phyloP scores from a whole-genome alignment of 2,797 vertebrate species.

The Uromys caudimaculatus region DNA sequence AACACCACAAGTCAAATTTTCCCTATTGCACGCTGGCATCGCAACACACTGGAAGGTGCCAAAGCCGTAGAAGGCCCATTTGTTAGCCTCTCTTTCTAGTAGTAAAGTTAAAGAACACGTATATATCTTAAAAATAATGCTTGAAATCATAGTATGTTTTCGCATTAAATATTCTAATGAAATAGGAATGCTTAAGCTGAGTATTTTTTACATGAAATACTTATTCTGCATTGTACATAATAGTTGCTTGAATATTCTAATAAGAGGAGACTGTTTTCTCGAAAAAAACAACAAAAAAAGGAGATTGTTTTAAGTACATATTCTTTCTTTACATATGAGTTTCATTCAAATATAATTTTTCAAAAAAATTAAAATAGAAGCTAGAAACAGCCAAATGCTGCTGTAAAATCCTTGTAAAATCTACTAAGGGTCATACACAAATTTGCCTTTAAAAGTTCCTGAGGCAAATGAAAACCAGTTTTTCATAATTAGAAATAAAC shows the following conservation, averaged over 20 bases:
- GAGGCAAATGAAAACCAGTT: conserved; percentile 51
- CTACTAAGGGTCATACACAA: background rate
- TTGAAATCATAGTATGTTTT: conserved; percentile 16
- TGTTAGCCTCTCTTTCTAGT: conserved; percentile 71
- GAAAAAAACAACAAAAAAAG: no score
- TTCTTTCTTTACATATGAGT: background rate
- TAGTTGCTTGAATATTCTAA: background rate
- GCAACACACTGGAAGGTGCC: background rate
- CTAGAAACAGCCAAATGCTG: conserved; percentile 30
- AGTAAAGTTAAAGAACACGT: conserved; percentile 66
- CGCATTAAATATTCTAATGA: conserved; percentile 76
- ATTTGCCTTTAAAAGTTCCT: background rate
- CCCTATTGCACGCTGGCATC: conserved; percentile 1
- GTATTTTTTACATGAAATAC: background rate
- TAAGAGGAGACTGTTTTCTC: conserved; percentile 28
- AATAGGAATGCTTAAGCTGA: conserved; percentile 17
- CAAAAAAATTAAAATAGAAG: conserved; percentile 35
- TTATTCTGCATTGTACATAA: conserved; percentile 11
- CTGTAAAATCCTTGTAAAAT: background rate
- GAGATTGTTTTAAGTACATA: conserved; percentile 28
- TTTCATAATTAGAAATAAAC: conserved; percentile 65
- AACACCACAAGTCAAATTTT: conserved; percentile 46
- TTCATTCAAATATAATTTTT: background rate
- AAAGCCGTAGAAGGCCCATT: conserved; percentile 65
- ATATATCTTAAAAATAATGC: conserved; percentile 49